Evolutionary conservation across 1,140 invertebrate species (phyloP), one percentile per base, ranked within the genome.

Genomic region (Centruroides sculpturatus): DNA sequence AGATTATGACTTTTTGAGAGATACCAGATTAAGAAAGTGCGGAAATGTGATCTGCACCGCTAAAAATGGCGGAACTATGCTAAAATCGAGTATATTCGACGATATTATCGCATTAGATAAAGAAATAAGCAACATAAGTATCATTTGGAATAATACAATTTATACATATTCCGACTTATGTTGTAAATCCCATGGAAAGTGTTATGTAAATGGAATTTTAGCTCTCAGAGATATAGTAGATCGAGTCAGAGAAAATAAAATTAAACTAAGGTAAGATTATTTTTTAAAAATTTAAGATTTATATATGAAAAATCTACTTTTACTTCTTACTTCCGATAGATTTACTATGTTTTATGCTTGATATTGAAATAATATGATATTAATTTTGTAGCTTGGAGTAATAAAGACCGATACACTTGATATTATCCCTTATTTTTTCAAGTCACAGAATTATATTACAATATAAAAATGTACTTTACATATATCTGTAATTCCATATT

Each of bases 1-100:
- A 68, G 76, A 83, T 58, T 93, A 92, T 71, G 86, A 86, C 71
- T 81, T 89, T 4, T 84, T 83, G 12, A 80, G 90, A 65, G 88
- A 92, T 66, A 92, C 88, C 3, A 79, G 88, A 71, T 82, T 87
- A 75, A 88, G 89, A 85, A 81, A 88, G 67, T 91, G 90, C 71
- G 87, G 87, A 11, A 80, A 87, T 60, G 80, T 92, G 50, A 91
- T 93, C 63, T 77, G 92, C 3, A 80, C 84, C 51, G 77, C 89
- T 1, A 89, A 89, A 72, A 85, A 92, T 74, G 85, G 83, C 51
- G 78, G 82, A 52, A 88, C 87, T 66, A 81, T 94, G 72, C 74
- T 95, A 4, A 78, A 86, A 6, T 75, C 77, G 0, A 82, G 81
- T 57, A 76, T 91, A 4, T 93, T 86, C 81, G 78, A 83, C 62